Conservation (phyloP, 1,140 invertebrate species). For the Brachionus plicatilis region DNA sequence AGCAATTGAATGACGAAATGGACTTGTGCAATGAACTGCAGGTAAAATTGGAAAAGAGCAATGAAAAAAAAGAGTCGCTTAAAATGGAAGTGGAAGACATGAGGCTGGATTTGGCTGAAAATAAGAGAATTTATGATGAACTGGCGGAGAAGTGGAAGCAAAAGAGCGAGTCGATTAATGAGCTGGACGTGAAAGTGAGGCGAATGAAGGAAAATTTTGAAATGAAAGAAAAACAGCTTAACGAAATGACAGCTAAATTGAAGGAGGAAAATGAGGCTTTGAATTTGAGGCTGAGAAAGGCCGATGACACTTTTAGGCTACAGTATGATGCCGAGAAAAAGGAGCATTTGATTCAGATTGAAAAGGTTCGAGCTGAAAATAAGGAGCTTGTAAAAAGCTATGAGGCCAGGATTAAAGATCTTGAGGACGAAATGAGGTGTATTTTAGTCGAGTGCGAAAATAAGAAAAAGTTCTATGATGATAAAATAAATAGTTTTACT, state of each 20-base stretch:
- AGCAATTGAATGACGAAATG: constrained; percentile 36
- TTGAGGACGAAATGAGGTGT: constrained; percentile 33
- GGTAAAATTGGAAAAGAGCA: constrained; percentile 8
- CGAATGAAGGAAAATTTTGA: constrained; percentile 36
- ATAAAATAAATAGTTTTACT: constrained; percentile 29
- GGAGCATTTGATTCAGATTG: constrained; percentile 27
- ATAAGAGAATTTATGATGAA: constrained; percentile 30
- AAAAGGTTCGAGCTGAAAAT: neutral
- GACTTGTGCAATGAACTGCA: constrained; percentile 30
- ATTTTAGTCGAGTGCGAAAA: constrained; percentile 16
- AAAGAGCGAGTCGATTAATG: constrained; percentile 21
- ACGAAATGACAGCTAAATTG: neutral
- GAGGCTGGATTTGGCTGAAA: neutral
- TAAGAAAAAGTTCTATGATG: constrained; percentile 37
- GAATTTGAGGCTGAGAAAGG: neutral
- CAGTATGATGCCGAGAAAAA: constrained; percentile 34
- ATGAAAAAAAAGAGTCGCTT: constrained; percentile 30
- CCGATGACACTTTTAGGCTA: neutral
- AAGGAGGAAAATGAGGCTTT: neutral
- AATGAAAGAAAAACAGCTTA: neutral
- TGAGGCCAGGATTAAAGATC: neutral
- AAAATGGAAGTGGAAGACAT: neutral
- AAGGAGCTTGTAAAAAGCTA: neutral
- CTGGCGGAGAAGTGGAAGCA: constrained; percentile 22
- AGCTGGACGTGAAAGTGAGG: constrained; percentile 26